Evolutionary conservation across 2,797 vertebrate genomes (phyloP).

Genomic region (Antennarius maculatus): DNA sequence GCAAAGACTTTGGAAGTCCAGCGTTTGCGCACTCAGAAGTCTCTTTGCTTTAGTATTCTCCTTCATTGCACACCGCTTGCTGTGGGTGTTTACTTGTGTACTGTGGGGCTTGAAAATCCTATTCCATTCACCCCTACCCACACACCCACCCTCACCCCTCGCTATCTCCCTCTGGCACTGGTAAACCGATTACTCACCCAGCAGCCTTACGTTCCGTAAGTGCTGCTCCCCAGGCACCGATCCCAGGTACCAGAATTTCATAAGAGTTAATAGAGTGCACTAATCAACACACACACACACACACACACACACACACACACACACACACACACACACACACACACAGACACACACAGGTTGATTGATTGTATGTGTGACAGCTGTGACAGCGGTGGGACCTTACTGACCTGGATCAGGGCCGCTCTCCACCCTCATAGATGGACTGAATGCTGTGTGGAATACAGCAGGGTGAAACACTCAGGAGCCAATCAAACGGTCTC

Average conservation of each 20-base stretch:
- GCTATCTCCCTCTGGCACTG: constrained; percentile 45
- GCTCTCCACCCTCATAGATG: constrained; percentile 49
- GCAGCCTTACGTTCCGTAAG: constrained; percentile 61
- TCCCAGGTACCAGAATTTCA: constrained; percentile 55
- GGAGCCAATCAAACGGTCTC: neutral
- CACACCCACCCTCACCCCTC: neutral
- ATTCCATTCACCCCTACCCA: neutral
- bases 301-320: constrained; percentile 12
- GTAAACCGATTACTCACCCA: constrained; percentile 72
- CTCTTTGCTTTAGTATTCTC: constrained; percentile 57
- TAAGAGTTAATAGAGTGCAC: constrained; percentile 71
- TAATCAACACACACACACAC: constrained; percentile 56
- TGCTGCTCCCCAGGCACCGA: constrained; percentile 52
- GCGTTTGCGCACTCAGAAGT: constrained; percentile 52
- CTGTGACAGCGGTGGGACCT: constrained; percentile 59
- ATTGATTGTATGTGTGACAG: constrained; percentile 70
- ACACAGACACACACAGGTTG: constrained; percentile 36
- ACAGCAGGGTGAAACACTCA: neutral
- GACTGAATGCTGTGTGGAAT: constrained; percentile 10
- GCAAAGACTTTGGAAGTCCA: constrained; percentile 15
- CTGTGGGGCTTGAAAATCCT: constrained; percentile 52
- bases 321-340: constrained; percentile 13
- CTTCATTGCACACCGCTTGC: constrained; percentile 34
- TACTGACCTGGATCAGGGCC: constrained; percentile 46
- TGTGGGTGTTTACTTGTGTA: constrained; percentile 39